phyloP scores from a whole-genome alignment of 2,888 invertebrate genomes.

The Horisme vitalbata region DNA sequence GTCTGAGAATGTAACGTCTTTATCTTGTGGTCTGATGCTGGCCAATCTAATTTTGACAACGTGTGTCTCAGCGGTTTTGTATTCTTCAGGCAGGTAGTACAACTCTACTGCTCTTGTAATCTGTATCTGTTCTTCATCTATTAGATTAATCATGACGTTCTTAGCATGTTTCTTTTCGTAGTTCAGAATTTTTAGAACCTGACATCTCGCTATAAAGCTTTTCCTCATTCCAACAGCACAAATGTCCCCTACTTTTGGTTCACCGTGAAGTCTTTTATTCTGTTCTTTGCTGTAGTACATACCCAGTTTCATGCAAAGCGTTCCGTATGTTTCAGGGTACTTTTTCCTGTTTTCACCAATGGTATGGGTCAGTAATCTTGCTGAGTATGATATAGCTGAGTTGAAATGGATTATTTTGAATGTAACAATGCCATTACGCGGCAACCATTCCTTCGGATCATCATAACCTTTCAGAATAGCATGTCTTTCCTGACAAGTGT shows the following conservation, averaged over 20 bases:
- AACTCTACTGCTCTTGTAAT: conserved; percentile 63
- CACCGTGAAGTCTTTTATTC: conserved; percentile 59
- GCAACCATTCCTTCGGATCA: conserved; percentile 77
- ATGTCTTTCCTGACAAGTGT: conserved; percentile 85
- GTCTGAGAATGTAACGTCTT: conserved; percentile 65
- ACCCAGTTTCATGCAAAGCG: conserved; percentile 63
- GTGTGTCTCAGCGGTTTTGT: conserved; percentile 71
- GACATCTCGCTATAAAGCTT: conserved; percentile 79
- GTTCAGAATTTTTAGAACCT: conserved; percentile 72
- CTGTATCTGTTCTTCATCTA: conserved; percentile 83
- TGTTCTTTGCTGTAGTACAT: conserved; percentile 60
- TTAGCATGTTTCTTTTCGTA: conserved; percentile 55
- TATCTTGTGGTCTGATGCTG: conserved; percentile 64
- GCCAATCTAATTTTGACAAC: conserved; percentile 61
- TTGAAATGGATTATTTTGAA: conserved; percentile 82
- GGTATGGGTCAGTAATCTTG: conserved; percentile 61
- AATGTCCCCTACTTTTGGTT: conserved; percentile 79
- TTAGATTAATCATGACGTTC: conserved; percentile 74
- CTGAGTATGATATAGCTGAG: conserved; percentile 85
- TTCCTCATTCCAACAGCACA: conserved; percentile 78
- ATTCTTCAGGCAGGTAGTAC: conserved; percentile 76
- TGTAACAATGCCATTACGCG: conserved; percentile 78
- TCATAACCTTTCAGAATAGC: conserved; percentile 78
- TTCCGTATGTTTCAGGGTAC: conserved; percentile 58
- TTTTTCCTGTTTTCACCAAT: conserved; percentile 43